Conservation (phyloP, 2,797 vertebrate species). For the Austrolebias charrua region DNA sequence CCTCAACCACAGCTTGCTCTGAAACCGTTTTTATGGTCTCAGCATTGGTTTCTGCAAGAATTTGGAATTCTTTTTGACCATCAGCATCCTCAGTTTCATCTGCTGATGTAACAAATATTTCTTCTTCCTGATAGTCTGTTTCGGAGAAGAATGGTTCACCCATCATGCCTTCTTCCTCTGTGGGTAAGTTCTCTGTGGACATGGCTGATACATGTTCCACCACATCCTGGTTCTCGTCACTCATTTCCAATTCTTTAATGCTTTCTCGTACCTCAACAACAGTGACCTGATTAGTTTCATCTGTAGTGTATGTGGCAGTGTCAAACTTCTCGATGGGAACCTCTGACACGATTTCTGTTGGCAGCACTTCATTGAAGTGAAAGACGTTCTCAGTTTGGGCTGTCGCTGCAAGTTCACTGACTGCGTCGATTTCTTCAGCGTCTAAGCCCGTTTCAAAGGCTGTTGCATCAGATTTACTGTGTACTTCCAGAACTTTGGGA, state of each 20-base stretch:
- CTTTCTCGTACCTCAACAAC: conserved; percentile 35
- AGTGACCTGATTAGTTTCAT: conserved; percentile 47
- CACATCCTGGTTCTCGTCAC: conserved; percentile 17
- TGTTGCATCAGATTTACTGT: conserved; percentile 55
- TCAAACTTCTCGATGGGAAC: conserved; percentile 46
- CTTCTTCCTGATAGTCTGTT: conserved; percentile 22
- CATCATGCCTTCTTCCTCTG: neutral
- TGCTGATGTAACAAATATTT: conserved; percentile 7
- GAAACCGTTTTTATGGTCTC: conserved; percentile 3
- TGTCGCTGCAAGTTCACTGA: conserved; percentile 43
- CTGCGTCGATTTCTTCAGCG: conserved; percentile 47
- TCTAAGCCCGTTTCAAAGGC: conserved; percentile 37
- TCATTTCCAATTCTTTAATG: conserved; percentile 23
- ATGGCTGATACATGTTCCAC: conserved; percentile 6
- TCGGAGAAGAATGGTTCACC: conserved; percentile 11
- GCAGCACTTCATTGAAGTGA: conserved; percentile 56
- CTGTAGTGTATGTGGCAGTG: conserved; percentile 38
- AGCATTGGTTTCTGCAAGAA: conserved; percentile 12
- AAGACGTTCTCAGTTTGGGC: conserved; percentile 50
- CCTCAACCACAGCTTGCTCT: conserved; percentile 19
- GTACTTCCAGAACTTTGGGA: conserved; percentile 44
- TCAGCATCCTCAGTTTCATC: conserved; percentile 22
- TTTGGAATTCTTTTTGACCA: conserved; percentile 4
- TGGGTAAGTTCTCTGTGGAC: conserved; percentile 6
- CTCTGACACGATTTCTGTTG: conserved; percentile 58